These are phyloP conservation scores for Petrocephalus schoutedeni DNA, from an alignment of 2,797 vertebrate genomes.

Conservation along the genomic window DNA sequence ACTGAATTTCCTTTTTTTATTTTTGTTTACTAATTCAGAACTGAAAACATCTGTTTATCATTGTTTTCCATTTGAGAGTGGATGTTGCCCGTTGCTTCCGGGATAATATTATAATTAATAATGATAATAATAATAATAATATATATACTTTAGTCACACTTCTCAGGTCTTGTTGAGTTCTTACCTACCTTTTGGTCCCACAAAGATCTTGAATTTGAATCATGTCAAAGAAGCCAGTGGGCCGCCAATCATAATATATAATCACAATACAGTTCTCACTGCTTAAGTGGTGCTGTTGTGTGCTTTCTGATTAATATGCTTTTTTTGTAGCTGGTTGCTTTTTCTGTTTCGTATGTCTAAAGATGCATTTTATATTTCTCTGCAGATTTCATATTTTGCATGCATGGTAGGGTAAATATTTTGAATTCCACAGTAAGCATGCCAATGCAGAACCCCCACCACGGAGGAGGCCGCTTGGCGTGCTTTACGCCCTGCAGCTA, in stretches of 20 bases:
- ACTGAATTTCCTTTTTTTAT: not conserved
- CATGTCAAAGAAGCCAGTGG: not conserved
- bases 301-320: not conserved
- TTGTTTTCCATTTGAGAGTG: not conserved
- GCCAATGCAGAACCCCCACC: conserved; percentile 49
- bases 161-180: not conserved
- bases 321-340: not conserved
- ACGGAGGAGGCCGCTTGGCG: conserved; percentile 13
- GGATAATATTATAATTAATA: not conserved
- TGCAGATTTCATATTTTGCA: conserved; percentile 42
- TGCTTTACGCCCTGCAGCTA: not conserved
- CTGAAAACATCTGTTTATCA: not conserved
- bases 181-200: not conserved
- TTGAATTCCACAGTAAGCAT: conserved; percentile 36
- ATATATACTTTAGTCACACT: conserved; percentile 23
- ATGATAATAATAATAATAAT: not conserved
- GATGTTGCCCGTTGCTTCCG: not conserved
- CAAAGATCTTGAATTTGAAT: not conserved
- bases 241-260: not conserved
- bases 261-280: not conserved
- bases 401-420: conserved; percentile 43
- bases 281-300: not conserved
- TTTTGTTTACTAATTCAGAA: conserved; percentile 1
- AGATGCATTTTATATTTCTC: conserved; percentile 43
- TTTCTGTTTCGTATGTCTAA: not conserved